Evolutionary conservation across 2,113 vertebrate genomes (phyloP), one percentile per base, ranked within the genome.

Genomic region (Triplophysa tibetana): DNA sequence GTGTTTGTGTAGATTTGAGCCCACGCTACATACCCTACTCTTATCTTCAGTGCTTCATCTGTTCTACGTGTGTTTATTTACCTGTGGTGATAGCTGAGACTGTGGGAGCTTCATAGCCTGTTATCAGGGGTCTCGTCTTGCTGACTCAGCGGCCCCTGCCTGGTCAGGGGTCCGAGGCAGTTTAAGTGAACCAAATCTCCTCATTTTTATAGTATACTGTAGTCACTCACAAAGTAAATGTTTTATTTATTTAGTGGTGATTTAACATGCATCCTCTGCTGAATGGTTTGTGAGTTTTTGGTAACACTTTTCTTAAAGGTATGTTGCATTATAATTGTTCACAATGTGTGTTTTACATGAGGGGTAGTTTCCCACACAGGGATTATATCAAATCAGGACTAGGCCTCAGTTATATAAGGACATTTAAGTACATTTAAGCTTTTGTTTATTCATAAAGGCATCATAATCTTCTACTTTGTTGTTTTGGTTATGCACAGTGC

Each of bases 11-110:
- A 65, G 24, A 76, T 65, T 64, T 64, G 74, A 76, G 41, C 41
- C 38, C 61, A 76, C 41, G 23, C 61, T 76, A 52, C 74, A 76
- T 33, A 50, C 23, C 72, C 72, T 21, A 6, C 9, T 76, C 69
- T 80, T 70, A 74, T 80, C 78, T 80, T 19, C 19, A 80, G 61
- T 56, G n/a, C 70, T 63, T 69, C 78, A 80, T 64, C 69, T 80
- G 68, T 65, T 26, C 78, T 38, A 45, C 17, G 48, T 33, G 19
- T 74, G 78, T 80, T 80, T 80, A 43, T 80, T 80, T 80, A 73
- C 78, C 78, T 65, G 69, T 65, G 38, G 43, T 73, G 78, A 80
- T 73, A 56, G 45, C 69, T 48, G 26, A 41, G 61, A 41, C 61
- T 72, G 61, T 23, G 38, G 68, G 74, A 72, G 24, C 61, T 74